Conservation (phyloP, 2,797 vertebrate species). For the Cossypha caffra region DNA sequence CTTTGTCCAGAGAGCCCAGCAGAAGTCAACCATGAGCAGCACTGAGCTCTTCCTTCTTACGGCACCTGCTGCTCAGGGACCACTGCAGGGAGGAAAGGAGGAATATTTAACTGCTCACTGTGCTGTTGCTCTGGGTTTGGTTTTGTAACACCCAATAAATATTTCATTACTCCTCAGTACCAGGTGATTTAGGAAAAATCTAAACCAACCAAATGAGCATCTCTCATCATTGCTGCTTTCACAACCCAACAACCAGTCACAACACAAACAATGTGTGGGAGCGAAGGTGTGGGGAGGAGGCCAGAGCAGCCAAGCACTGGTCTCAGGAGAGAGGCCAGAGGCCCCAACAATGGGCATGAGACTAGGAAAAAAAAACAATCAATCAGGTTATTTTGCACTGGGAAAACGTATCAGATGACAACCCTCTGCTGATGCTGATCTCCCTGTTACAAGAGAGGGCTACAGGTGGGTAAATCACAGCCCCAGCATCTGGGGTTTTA, state of each 20-base stretch:
- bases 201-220: neutral
- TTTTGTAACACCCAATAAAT: constrained; percentile 68
- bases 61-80: neutral
- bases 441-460: accelerated
- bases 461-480: neutral
- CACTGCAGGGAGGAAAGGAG: neutral
- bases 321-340: neutral
- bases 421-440: accelerated
- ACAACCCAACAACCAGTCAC: neutral
- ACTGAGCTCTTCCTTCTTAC: neutral
- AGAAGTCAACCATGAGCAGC: neutral
- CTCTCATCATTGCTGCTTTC: neutral
- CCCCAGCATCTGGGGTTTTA: neutral
- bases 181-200: constrained; percentile 49
- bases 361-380: neutral
- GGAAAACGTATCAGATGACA: neutral
- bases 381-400: neutral
- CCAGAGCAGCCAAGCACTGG: accelerated
- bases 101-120: constrained; percentile 44
- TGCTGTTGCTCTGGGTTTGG: constrained; percentile 37
- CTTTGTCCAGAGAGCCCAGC: neutral
- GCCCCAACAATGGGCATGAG: neutral
- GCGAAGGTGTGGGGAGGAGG: neutral
- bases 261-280: accelerated
- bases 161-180: constrained; percentile 58